These are phyloP conservation scores for Sylvicola fuscatus DNA, from an alignment of 2,888 invertebrate genomes.

Conservation along the genomic window DNA sequence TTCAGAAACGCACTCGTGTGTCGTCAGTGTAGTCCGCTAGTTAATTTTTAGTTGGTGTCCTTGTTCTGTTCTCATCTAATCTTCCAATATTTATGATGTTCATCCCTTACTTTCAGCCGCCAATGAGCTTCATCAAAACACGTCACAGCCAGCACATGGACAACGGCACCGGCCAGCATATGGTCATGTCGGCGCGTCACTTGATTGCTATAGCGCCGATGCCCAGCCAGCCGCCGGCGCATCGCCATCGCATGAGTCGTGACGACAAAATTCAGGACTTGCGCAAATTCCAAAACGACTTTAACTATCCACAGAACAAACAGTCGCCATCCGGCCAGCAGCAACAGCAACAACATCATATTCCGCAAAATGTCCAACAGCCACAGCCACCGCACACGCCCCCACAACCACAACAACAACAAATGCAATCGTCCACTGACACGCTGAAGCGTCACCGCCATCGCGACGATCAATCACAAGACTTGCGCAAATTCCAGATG, in stretches of 20 bases:
- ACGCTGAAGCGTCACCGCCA: slow-evolving; percentile 18
- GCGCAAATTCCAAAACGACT: slow-evolving; percentile 7
- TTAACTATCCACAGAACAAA: slow-evolving; percentile 8
- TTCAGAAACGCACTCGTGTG: too few relatives aligned
- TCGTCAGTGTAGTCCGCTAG: too few relatives aligned
- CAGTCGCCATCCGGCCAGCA: background rate
- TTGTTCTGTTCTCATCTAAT: too few relatives aligned
- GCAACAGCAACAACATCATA: background rate
- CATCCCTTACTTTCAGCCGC: too few relatives aligned
- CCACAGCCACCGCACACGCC: slow-evolving; percentile 2
- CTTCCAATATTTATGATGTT: too few relatives aligned
- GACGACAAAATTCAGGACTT: slow-evolving; percentile 28
- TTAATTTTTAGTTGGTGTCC: too few relatives aligned
- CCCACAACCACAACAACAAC: background rate
- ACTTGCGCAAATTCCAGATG: slow-evolving; percentile 15
- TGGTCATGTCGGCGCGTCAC: too few relatives aligned
- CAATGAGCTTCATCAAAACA: too few relatives aligned
- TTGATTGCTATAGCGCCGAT: too few relatives aligned
- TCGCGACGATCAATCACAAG: slow-evolving; percentile 26
- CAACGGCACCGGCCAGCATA: too few relatives aligned
- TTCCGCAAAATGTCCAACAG: background rate
- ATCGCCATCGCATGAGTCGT: slow-evolving; percentile 18
- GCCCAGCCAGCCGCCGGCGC: slow-evolving; percentile 7
- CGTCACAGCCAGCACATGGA: too few relatives aligned
- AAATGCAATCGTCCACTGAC: too few relatives aligned